Evolutionary conservation across 2,797 vertebrate genomes (phyloP).

Genomic region (Hapalemur alaotrensis): DNA sequence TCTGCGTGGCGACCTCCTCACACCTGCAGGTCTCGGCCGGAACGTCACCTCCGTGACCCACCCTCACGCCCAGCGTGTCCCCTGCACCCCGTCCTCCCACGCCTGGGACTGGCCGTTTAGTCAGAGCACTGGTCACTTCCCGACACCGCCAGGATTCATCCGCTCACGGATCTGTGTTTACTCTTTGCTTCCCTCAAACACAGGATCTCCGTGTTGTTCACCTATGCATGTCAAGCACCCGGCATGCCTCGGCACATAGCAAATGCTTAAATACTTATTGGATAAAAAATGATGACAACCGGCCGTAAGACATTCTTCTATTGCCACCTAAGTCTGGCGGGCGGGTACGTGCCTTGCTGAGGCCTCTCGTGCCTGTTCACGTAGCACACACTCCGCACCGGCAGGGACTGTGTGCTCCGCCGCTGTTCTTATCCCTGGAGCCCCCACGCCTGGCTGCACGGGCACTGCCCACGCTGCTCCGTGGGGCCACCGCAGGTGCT

Average conservation of each 20-base stretch:
- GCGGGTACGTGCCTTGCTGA: rapidly evolving
- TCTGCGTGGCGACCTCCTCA: background rate
- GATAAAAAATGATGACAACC: rapidly evolving
- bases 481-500: rapidly evolving
- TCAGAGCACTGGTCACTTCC: no score
- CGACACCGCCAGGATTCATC: background rate
- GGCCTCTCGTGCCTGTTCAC: background rate
- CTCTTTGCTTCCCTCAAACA: background rate
- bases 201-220: background rate
- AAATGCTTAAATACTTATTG: background rate
- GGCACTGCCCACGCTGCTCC: no score
- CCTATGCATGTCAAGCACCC: background rate
- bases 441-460: no score
- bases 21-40: background rate
- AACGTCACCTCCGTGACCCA: rapidly evolving
- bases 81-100: no score
- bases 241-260: rapidly evolving
- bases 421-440: no score
- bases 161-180: background rate
- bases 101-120: background rate
- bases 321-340: no score
- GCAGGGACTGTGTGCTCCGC: background rate
- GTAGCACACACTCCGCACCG: background rate
- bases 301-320: background rate
- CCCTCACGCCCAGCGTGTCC: background rate